Evolutionary conservation across 2,888 invertebrate species (phyloP).

Genomic region (Microplitis manilae): DNA sequence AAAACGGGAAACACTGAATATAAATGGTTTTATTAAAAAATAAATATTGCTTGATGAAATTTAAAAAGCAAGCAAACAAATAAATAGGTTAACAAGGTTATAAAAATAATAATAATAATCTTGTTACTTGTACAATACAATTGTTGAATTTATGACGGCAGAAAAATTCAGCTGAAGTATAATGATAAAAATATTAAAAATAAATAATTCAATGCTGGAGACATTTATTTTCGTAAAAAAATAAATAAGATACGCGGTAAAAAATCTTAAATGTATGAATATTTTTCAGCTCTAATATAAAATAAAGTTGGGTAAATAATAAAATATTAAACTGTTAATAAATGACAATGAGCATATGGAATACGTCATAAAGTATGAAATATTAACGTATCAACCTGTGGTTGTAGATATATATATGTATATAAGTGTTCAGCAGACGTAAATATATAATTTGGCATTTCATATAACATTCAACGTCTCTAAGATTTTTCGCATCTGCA

Average conservation of each 20-base stretch:
- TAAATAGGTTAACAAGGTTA: too few species aligned
- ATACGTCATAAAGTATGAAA: not conserved
- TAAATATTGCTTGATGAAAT: too few species aligned
- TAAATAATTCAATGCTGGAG: too few species aligned
- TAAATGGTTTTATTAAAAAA: too few species aligned
- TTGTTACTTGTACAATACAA: too few species aligned
- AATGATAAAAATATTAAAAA: too few species aligned
- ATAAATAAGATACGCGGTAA: not conserved
- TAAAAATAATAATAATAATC: too few species aligned
- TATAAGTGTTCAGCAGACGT: not conserved
- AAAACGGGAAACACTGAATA: too few species aligned
- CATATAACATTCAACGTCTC: conserved; percentile 1
- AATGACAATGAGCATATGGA: not conserved
- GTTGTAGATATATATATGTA: not conserved
- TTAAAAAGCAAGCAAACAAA: too few species aligned
- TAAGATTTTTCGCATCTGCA: conserved; percentile 11
- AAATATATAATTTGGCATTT: not conserved
- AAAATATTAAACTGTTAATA: not conserved
- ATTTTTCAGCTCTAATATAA: not conserved
- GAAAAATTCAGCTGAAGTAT: too few species aligned
- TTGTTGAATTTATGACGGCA: too few species aligned
- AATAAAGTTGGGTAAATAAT: not conserved
- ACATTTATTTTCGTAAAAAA: not conserved
- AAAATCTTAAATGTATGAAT: not conserved
- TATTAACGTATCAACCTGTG: not conserved